Percentiles rank a stretch among this genome's conserved stretches.
Evolutionary conservation across 2,888 invertebrate genomes (phyloP).

Genomic region (Onthophagus sagittarius): DNA sequence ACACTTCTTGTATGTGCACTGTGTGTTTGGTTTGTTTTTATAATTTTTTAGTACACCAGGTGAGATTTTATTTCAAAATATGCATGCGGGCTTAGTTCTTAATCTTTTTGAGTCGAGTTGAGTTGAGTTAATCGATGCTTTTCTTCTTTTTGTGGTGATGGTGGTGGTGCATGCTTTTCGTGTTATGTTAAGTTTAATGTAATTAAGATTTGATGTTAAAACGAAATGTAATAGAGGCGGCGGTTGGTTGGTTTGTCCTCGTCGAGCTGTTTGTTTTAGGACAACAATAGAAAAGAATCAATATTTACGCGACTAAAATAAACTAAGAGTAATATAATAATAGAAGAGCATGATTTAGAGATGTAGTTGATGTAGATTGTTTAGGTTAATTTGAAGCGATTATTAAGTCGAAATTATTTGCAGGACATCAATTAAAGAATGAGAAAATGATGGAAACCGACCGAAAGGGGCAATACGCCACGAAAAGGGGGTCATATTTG

Average conservation of each 20-base stretch:
- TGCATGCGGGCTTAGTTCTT: neutral
- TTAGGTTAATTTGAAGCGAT: neutral
- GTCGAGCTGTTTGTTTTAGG: neutral
- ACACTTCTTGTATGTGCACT: conserved; percentile 7
- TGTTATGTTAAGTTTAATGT: neutral
- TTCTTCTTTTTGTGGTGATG: too few relatives aligned
- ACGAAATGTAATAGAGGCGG: neutral
- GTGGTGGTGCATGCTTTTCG: neutral
- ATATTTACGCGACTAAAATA: neutral
- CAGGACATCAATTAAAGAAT: neutral
- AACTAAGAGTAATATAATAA: neutral
- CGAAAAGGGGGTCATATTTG: conserved; percentile 46
- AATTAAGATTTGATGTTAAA: neutral
- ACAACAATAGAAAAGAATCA: neutral
- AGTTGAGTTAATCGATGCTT: too few relatives aligned
- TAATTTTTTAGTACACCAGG: conserved; percentile 2
- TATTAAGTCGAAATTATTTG: neutral
- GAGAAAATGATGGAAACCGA: conserved; percentile 25
- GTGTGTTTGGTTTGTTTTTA: neutral
- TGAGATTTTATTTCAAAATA: conserved; percentile 11
- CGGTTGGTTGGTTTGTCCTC: neutral
- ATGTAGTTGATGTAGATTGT: neutral
- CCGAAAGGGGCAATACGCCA: conserved; percentile 40
- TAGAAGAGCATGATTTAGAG: neutral
- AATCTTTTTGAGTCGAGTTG: too few relatives aligned